phyloP scores from a whole-genome alignment of 2,888 invertebrate genomes.

The Drosophila engyochracea region DNA sequence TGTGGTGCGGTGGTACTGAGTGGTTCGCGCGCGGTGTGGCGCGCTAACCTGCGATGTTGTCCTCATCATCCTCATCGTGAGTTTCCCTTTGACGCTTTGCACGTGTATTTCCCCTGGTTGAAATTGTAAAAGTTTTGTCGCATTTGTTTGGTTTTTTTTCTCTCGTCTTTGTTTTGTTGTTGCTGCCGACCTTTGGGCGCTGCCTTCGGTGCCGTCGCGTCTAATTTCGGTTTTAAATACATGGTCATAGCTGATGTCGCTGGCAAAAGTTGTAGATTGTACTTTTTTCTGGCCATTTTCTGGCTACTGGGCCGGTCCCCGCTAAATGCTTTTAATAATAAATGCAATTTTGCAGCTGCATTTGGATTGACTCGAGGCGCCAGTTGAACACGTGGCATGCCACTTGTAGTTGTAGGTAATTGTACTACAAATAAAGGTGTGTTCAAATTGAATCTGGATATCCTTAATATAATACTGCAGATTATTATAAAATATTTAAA shows the following conservation, averaged over 20 bases:
- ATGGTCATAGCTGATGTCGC: constrained; percentile 65
- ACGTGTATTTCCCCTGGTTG: constrained; percentile 73
- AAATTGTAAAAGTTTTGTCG: constrained; percentile 79
- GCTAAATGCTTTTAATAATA: constrained; percentile 63
- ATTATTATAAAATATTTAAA: neutral
- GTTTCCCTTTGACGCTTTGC: constrained; percentile 74
- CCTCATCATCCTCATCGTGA: constrained; percentile 3
- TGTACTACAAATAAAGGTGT: neutral
- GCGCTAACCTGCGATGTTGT: constrained; percentile 34
- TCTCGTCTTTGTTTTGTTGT: constrained; percentile 16
- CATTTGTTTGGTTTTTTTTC: constrained; percentile 41
- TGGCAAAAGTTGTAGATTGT: constrained; percentile 69
- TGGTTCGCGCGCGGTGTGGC: constrained; percentile 27
- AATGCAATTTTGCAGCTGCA: constrained; percentile 39
- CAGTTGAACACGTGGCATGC: constrained; percentile 2
- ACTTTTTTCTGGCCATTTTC: constrained; percentile 38
- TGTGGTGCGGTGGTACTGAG: constrained; percentile 19
- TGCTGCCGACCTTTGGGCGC: constrained; percentile 65
- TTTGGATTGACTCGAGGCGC: constrained; percentile 16
- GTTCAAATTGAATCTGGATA: neutral
- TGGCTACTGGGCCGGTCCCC: constrained; percentile 13
- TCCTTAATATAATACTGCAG: neutral
- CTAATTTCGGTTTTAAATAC: constrained; percentile 77
- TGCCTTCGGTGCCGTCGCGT: constrained; percentile 63
- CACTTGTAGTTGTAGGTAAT: neutral